Percentiles rank a stretch among this genome's conserved stretches.
phyloP scores from a whole-genome alignment of 2,797 vertebrate genomes.

The Chelon labrosus region DNA sequence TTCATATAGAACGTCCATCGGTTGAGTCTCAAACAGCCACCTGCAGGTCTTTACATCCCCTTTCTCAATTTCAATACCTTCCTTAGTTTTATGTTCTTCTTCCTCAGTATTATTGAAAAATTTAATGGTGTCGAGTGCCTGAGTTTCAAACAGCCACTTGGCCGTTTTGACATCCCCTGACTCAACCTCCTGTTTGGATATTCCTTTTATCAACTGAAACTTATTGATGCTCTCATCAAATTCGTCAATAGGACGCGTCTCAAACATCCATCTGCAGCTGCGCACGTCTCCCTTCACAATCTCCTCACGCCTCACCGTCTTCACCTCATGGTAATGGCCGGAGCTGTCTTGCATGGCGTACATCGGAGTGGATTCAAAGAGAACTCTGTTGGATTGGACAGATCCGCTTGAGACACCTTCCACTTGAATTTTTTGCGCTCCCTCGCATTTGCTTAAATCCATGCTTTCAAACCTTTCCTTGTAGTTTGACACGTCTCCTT shows the following conservation, averaged over 20 bases:
- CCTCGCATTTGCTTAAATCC: constrained; percentile 88
- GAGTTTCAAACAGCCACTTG: constrained; percentile 96
- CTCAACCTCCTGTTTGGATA: constrained; percentile 93
- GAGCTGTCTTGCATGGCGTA: constrained; percentile 94
- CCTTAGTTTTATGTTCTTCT: constrained; percentile 80
- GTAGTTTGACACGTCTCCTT: constrained; percentile 90
- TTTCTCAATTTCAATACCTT: constrained; percentile 85
- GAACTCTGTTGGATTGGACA: constrained; percentile 89
- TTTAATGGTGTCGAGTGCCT: constrained; percentile 92
- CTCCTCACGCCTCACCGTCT: constrained; percentile 93
- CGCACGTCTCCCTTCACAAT: constrained; percentile 91
- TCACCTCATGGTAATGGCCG: constrained; percentile 94
- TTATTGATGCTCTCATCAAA: constrained; percentile 93
- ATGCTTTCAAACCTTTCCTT: constrained; percentile 91
- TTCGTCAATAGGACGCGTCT: constrained; percentile 93
- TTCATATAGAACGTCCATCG: constrained; percentile 93
- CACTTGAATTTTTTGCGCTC: constrained; percentile 88
- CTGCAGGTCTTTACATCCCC: constrained; percentile 93
- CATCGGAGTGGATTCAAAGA: constrained; percentile 93
- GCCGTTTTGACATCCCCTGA: constrained; percentile 94
- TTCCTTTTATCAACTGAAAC: constrained; percentile 94
- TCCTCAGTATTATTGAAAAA: constrained; percentile 84
- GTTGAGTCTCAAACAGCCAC: constrained; percentile 96
- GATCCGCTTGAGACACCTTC: constrained; percentile 91
- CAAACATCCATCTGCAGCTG: constrained; percentile 96